Base-by-base conservation (phyloP, 2,113 vertebrate genomes). In the Python bivittatus region DNA sequence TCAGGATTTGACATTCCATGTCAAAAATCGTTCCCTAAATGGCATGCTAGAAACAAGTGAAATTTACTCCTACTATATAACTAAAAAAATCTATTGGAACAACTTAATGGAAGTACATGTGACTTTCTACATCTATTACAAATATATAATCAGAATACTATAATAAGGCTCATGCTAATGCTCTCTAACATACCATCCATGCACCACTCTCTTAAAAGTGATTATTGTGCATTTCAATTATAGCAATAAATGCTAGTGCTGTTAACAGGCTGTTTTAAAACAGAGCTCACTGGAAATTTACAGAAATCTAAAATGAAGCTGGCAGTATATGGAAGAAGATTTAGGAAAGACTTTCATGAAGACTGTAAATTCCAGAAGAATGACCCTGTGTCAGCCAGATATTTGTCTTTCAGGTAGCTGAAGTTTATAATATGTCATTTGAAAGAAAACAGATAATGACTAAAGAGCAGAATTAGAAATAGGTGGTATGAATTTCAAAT, bases 291-390 rank as follows among this genome's bases (percentile, higher is more conserved):
- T 57, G 79, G 42, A 57, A 94, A 79, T 93, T 92, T 92, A 86
- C 48, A 84, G 48, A 72, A 92, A 87, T 91, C 4, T 54, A 86
- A 90, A 84, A 89, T 11, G 17, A 6, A 64, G 4, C 38, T 94
- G 92, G 84, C 96, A 93, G 94, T 60, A 89, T 1, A 29, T 57
- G 20, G 7, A 83, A 61, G 60, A 72, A 95, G 60, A 93, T 94
- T 88, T 64, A 91, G 2, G 1, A 53, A 92, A 38, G 79, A 52
- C 11, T 48, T 79, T 57, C 13, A 54, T 3, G 29, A 13, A 89
- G 20, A 91, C 52, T 93, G 88, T 85, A 85, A 42, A 61, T 86
- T 84, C 88, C 20, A 91, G 20, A 89, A 88, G 13, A 33, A 13
- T 1, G 11, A 90, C 90, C 88, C 44, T 52, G 27, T 52, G 92